A percentile compares a stretch with the other conserved stretches of the same genome.
Evolutionary conservation across 2,888 invertebrate species (phyloP).

Genomic region (Apodemia zela): DNA sequence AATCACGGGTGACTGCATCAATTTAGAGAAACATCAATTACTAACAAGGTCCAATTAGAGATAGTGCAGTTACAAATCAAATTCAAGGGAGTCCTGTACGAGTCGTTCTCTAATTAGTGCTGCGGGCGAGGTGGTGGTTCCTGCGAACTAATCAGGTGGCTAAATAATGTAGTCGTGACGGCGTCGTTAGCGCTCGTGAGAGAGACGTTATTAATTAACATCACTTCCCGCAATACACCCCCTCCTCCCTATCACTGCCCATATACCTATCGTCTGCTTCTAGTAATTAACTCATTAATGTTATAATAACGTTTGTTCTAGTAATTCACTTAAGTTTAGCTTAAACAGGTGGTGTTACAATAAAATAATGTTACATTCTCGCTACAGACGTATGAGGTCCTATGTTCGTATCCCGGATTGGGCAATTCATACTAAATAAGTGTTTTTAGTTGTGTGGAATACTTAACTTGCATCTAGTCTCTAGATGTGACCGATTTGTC

Average conservation of each 20-base stretch:
- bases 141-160: slow-evolving; percentile 76
- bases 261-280: slow-evolving; percentile 33
- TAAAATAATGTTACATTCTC: too few relatives aligned
- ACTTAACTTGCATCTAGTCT: too few relatives aligned
- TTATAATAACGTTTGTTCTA: slow-evolving; percentile 1
- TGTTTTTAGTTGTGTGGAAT: too few relatives aligned
- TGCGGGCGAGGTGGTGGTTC: slow-evolving; percentile 62
- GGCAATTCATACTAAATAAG: too few relatives aligned
- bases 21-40: slow-evolving; percentile 59
- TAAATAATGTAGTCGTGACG: slow-evolving; percentile 78
- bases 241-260: slow-evolving; percentile 30
- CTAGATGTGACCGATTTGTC: too few relatives aligned
- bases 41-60: slow-evolving; percentile 67
- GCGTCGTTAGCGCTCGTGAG: slow-evolving; percentile 73
- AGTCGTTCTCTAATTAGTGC: slow-evolving; percentile 69
- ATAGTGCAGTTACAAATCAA: slow-evolving; percentile 73
- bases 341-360: too few relatives aligned
- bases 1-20: slow-evolving; percentile 41
- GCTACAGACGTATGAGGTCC: too few relatives aligned
- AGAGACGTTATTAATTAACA: slow-evolving; percentile 79
- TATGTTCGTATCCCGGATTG: too few relatives aligned
- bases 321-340: too few relatives aligned
- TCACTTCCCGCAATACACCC: slow-evolving; percentile 53
- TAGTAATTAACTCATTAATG: slow-evolving; percentile 15
- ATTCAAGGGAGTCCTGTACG: slow-evolving; percentile 57